Base-by-base conservation (phyloP, 2,797 vertebrate genomes). In the Sebastes kiyomatsui region DNA sequence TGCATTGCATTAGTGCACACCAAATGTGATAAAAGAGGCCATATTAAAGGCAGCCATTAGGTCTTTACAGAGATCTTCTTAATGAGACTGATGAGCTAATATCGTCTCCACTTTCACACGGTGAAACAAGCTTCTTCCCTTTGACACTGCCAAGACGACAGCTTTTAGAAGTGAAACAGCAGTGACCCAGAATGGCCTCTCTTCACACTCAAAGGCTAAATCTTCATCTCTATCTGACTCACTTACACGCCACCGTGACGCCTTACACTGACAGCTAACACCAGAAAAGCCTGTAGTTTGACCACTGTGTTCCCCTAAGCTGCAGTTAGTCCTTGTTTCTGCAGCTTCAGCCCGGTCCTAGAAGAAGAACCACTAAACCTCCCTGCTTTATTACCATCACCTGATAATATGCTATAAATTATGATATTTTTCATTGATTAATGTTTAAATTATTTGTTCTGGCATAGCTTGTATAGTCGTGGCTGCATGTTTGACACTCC, bases 121-220 rank as follows among this genome's bases (percentile, higher is more conserved):
- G 55, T 73, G 67, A 76, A 80, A 84, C 73, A 58, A 60, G 75
- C 70, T 86, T 76, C 83, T 77, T 77, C 22, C 49, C 38, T 82
- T 65, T 72, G 73, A 83, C 72, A 30, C 16, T 54, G 71, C 58
- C 69, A 23, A 25, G 14, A 75, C 9, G 7, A 82, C 85, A 79
- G 67, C 75, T 82, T 83, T 83, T 30, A 85, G 86, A 90, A 61
- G 74, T 88, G 83, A 88, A 90, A 72, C 58, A 68, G 74, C 82
- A 46, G 12, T 88, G 90, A 94, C 90, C 93, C 91, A 68, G 61
- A 92, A 90, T 88, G 91, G 93, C 90, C 90, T 76, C 52, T 80
- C 72, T 87, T 92, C 77, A 92, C 93, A 90, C 91, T 90, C 75
- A 78, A 85, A 87, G 77, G 67, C 76, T 76, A 81, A 66, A 78